Evolutionary conservation across 2,113 vertebrate species (phyloP).

Genomic region (Oenanthe oenanthe): DNA sequence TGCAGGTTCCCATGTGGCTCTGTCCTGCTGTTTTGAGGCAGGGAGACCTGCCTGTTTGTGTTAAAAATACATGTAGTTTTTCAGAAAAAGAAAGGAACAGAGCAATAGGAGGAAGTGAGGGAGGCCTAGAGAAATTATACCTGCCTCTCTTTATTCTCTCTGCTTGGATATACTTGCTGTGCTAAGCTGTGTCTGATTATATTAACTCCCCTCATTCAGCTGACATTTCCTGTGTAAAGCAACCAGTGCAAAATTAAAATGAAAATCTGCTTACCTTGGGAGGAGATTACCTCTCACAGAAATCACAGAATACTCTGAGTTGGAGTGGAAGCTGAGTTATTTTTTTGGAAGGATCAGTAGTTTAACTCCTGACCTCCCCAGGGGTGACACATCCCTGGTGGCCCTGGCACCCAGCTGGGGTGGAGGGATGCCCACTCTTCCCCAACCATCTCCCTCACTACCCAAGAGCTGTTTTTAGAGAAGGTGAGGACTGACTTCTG

Average conservation of each 20-base stretch:
- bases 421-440: not conserved
- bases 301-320: not conserved
- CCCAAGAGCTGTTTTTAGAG: not conserved
- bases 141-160: not conserved
- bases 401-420: not conserved
- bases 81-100: not conserved
- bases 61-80: not conserved
- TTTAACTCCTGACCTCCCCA: not conserved
- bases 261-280: not conserved
- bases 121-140: not conserved
- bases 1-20: not conserved
- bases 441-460: not conserved
- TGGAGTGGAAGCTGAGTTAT: not conserved
- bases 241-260: constrained; percentile 16
- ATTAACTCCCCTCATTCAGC: constrained; percentile 11
- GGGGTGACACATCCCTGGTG: not conserved
- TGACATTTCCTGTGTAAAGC: constrained; percentile 57
- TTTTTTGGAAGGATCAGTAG: not conserved
- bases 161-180: not conserved
- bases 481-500: not conserved
- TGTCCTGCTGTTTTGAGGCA: not conserved
- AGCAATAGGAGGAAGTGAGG: not conserved
- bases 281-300: not conserved
- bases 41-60: not conserved
- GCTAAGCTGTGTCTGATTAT: constrained; percentile 11